Base-by-base conservation (phyloP, 1,140 invertebrate genomes). In the Frieseomelitta varia region DNA sequence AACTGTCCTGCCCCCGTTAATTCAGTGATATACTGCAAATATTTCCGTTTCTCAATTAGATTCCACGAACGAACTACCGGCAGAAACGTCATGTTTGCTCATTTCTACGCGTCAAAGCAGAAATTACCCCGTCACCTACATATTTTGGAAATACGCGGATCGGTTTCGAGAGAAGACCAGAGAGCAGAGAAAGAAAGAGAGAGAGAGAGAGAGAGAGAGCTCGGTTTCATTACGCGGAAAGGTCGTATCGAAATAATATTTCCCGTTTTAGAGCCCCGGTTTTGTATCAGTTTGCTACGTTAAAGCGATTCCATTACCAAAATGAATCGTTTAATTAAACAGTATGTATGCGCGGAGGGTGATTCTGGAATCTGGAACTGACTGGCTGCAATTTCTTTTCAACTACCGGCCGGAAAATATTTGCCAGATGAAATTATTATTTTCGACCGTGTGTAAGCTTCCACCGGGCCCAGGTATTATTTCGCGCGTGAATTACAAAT, bases 291-390 rank as follows among this genome's bases (percentile, higher is more conserved):
- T 47, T 65, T 21, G 58, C n/a, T 14, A 24, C 47, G 75, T 63
- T 63, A 63, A 14, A 65, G 30, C n/a, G 58, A n/a, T 51, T 65
- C 39, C 19, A 65, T 51, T 51, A 65, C 12, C 71, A 30, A 27
- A 77, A 77, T 77, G 58, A 77, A 77, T 51, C 74, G 34, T 76
- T 76, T 21, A 21, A 61, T 76, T 61, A 61, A 76, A n/a, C 24
- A 15, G 30, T 58, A 47, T 21, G 24, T 47, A 39, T 12, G 19
- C 10, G 24, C 10, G 10, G 19, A 53, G 15, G 24, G 47, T 12
- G 14, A 27, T 53, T 21, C 71, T 4, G 24, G n/a, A 19, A 71
- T n/a, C 69, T 71, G 69, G 24, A 21, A 53, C 47, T n/a, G n/a
- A 27, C 2, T 47, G 39, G 30, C 8, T 27, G 12, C 11, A 27